Conservation (phyloP, 2,888 invertebrate species). For the Nymphalis c-album region DNA sequence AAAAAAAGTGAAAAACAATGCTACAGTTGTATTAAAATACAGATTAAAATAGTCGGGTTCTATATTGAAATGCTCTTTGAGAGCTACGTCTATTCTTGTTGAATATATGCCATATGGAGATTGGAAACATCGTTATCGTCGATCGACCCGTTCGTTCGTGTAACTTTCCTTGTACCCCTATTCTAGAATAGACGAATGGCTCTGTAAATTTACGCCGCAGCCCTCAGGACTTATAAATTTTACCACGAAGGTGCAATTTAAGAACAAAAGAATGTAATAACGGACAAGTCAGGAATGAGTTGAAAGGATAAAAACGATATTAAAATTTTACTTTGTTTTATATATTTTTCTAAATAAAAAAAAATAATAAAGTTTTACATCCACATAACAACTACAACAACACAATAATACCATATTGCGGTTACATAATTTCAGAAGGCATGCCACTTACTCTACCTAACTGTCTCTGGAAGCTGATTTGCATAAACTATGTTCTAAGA, state of each 20-base stretch:
- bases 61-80: background rate
- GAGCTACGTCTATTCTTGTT: background rate
- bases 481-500: too few species aligned
- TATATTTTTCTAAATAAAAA: too few species aligned
- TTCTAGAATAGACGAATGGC: background rate
- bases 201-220: background rate
- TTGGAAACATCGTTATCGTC: background rate
- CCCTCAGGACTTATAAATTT: background rate
- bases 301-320: background rate
- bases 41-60: background rate
- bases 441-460: too few species aligned
- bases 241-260: background rate
- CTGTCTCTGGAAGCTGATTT: too few species aligned
- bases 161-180: conserved; percentile 2
- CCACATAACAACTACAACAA: too few species aligned
- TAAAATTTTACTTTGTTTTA: too few species aligned
- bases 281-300: background rate
- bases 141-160: conserved; percentile 1
- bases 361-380: too few species aligned
- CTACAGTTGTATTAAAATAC: background rate
- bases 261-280: background rate
- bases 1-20: too few species aligned
- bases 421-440: too few species aligned
- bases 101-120: background rate
- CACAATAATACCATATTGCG: too few species aligned